phyloP scores from a whole-genome alignment of 2,888 invertebrate species.

The Micoletzkya japonica region DNA sequence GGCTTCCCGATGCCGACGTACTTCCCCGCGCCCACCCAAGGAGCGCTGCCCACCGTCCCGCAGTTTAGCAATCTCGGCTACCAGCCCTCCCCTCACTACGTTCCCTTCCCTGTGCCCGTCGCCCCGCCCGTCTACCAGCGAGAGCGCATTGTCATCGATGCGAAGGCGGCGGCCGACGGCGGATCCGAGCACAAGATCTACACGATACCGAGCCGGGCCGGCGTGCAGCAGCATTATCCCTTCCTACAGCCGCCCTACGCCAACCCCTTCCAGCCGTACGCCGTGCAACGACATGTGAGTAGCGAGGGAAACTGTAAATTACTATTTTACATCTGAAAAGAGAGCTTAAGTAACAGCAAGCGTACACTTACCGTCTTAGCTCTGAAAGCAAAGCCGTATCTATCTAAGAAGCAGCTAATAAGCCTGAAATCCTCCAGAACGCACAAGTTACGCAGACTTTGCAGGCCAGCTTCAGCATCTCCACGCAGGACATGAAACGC shows the following conservation, averaged over 20 bases:
- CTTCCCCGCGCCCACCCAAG: neutral
- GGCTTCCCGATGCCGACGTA: conserved; percentile 22
- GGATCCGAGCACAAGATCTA: neutral
- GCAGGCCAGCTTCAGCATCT: conserved; percentile 24
- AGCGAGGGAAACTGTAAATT: neutral
- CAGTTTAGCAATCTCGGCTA: neutral
- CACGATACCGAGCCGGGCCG: neutral
- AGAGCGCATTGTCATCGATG: conserved; percentile 15
- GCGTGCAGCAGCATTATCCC: neutral
- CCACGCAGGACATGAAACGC: conserved; percentile 16
- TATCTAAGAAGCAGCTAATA: neutral
- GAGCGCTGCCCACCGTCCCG: neutral
- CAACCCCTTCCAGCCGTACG: conserved; percentile 8
- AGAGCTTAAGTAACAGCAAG: too few species aligned
- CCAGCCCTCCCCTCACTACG: conserved; percentile 8
- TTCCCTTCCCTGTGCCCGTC: conserved; percentile 20
- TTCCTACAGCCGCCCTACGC: neutral
- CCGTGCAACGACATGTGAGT: conserved; percentile 9
- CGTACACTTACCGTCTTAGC: neutral
- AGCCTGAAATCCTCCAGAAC: too few species aligned
- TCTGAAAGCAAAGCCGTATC: neutral
- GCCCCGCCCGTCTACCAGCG: neutral
- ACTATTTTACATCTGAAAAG: neutral
- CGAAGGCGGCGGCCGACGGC: conserved; percentile 8
- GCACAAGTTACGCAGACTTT: too few species aligned